These are phyloP conservation scores for Eupristina koningsbergeri DNA, from an alignment of 1,140 invertebrate genomes.

Conservation along the genomic window DNA sequence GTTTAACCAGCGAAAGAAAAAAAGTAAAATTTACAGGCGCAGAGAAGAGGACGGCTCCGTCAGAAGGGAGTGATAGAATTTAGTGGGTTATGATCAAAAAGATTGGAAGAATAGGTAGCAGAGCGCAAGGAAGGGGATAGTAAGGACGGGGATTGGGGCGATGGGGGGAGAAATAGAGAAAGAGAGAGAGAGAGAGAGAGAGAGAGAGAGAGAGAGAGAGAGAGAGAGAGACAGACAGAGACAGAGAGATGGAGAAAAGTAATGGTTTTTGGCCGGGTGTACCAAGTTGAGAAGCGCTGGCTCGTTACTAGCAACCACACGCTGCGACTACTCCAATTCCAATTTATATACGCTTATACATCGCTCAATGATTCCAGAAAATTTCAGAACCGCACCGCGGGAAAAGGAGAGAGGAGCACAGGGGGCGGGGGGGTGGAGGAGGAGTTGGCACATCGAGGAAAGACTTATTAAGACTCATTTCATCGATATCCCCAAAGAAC, in stretches of 20 bases:
- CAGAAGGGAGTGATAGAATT: neutral
- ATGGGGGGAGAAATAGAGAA: neutral
- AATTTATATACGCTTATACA: conserved; percentile 1
- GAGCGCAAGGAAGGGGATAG: too few relatives aligned
- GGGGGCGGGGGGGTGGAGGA: too few relatives aligned
- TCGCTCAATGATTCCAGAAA: neutral
- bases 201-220: neutral
- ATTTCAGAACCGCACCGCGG: neutral
- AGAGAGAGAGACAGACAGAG: neutral
- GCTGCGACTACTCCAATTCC: conserved; percentile 20
- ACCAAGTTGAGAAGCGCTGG: conserved; percentile 24
- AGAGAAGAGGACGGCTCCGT: neutral
- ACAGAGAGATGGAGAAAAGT: neutral
- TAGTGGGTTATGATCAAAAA: conserved; percentile 1
- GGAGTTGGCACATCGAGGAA: too few relatives aligned
- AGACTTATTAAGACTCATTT: neutral
- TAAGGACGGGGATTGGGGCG: too few relatives aligned
- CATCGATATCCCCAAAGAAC: neutral
- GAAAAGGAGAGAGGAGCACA: neutral
- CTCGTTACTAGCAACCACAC: conserved; percentile 22
- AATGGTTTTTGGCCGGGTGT: neutral
- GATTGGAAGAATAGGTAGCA: neutral
- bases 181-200: too few relatives aligned
- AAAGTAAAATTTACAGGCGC: too few relatives aligned
- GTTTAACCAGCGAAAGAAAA: conserved; percentile 4